These are phyloP conservation scores for Cladopsammia gracilis DNA, from an alignment of 64 coral and sea anemone species.

Conservation along the genomic window DNA sequence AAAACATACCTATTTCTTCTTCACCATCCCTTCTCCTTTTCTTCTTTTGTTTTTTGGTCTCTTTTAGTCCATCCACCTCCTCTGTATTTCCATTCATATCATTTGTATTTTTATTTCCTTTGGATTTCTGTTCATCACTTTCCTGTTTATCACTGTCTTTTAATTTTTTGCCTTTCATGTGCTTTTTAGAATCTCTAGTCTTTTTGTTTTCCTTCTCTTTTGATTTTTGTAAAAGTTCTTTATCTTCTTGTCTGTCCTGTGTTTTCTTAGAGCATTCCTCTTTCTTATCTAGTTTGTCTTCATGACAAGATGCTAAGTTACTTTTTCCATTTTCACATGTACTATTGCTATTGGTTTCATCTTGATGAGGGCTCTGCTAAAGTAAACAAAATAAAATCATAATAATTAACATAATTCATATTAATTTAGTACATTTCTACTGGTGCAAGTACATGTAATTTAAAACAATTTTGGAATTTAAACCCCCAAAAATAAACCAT, in stretches of 20 bases:
- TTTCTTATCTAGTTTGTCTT: neutral
- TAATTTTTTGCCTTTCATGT: constrained; percentile 30
- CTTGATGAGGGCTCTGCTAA: constrained; percentile 11
- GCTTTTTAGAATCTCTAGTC: constrained; percentile 17
- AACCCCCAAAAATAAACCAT: too few species aligned
- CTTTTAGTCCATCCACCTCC: constrained; percentile 19
- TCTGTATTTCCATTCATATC: constrained; percentile 46
- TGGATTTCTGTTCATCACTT: neutral
- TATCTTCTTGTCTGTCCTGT: constrained; percentile 1
- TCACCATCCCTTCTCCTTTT: constrained; percentile 17
- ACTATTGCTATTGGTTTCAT: neutral
- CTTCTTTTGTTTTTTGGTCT: constrained; percentile 34
- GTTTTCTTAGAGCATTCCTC: neutral
- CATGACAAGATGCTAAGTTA: neutral
- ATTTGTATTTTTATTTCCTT: constrained; percentile 44
- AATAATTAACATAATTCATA: neutral
- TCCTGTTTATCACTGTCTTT: constrained; percentile 13
- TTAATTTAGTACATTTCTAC: too few species aligned
- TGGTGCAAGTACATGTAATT: too few species aligned
- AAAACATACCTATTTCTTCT: constrained; percentile 23
- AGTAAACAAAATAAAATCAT: neutral
- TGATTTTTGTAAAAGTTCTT: constrained; percentile 11
- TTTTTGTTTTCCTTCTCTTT: constrained; percentile 44
- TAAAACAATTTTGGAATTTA: too few species aligned
- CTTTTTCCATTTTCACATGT: neutral